These are phyloP conservation scores for Saturnia japonica DNA, from an alignment of 2,888 invertebrate species.

Conservation along the genomic window DNA sequence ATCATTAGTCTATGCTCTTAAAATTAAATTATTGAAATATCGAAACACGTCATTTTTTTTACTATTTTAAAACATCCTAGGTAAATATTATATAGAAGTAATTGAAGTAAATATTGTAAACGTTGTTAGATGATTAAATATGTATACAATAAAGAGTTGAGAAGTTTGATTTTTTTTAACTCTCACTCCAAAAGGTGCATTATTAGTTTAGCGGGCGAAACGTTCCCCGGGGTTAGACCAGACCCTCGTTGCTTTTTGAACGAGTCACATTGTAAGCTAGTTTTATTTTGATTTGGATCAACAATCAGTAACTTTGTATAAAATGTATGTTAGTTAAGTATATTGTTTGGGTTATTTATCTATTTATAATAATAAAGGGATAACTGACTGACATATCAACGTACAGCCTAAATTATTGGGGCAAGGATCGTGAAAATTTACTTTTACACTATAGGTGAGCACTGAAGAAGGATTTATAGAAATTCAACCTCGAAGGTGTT, in stretches of 20 bases:
- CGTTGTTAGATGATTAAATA: slow-evolving; percentile 1
- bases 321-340: background rate
- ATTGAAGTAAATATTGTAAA: background rate
- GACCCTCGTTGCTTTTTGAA: slow-evolving; percentile 27
- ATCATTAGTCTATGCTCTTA: no score
- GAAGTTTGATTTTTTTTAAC: slow-evolving; percentile 23
- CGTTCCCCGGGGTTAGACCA: slow-evolving; percentile 25
- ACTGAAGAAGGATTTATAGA: no score
- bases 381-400: no score
- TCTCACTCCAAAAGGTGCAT: slow-evolving; percentile 29
- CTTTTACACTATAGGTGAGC: no score
- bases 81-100: background rate
- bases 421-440: no score
- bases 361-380: no score
- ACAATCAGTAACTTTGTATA: background rate
- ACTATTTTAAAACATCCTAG: background rate
- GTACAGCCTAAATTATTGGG: no score
- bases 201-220: slow-evolving; percentile 30
- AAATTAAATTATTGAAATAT: background rate
- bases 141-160: slow-evolving; percentile 19
- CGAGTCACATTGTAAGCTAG: background rate
- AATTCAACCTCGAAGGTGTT: no score
- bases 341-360: background rate
- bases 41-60: background rate
- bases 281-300: slow-evolving; percentile 14